Conservation (phyloP, 2,113 vertebrate species). For the Xenopus borealis region DNA sequence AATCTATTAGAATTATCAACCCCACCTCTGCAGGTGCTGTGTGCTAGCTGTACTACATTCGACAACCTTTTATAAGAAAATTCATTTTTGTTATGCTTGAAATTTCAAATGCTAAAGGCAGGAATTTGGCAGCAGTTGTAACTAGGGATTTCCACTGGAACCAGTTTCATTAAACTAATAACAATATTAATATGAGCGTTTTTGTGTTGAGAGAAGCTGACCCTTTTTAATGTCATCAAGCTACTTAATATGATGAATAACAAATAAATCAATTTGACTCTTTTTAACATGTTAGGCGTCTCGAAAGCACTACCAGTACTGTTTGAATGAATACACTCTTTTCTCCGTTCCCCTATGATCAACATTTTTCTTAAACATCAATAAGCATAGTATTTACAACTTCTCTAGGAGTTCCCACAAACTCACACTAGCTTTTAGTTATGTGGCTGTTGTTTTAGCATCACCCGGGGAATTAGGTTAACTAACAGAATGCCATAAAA, state of each 20-base stretch:
- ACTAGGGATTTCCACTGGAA: no score
- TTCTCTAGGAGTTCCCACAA: conserved; percentile 24
- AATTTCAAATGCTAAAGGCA: no score
- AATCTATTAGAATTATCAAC: no score
- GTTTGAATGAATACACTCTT: conserved; percentile 17
- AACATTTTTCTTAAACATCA: conserved; percentile 18
- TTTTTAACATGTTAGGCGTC: conserved; percentile 6
- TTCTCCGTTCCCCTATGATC: neutral
- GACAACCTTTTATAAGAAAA: no score
- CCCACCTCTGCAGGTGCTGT: no score
- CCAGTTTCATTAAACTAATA: neutral
- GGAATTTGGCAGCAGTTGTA: no score
- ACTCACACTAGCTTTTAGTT: conserved; percentile 21
- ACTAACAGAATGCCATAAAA: neutral
- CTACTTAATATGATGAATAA: conserved; percentile 16
- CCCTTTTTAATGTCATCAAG: conserved; percentile 10
- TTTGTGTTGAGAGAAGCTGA: neutral
- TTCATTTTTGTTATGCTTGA: no score
- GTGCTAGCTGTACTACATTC: no score
- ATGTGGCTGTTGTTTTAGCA: neutral
- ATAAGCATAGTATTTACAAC: rapidly evolving
- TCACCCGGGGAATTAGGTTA: conserved; percentile 21
- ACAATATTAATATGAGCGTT: neutral
- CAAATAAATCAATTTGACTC: conserved; percentile 3
- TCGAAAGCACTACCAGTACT: neutral